phyloP scores from a whole-genome alignment of 1,140 invertebrate genomes.

The Augochlora pura region DNA sequence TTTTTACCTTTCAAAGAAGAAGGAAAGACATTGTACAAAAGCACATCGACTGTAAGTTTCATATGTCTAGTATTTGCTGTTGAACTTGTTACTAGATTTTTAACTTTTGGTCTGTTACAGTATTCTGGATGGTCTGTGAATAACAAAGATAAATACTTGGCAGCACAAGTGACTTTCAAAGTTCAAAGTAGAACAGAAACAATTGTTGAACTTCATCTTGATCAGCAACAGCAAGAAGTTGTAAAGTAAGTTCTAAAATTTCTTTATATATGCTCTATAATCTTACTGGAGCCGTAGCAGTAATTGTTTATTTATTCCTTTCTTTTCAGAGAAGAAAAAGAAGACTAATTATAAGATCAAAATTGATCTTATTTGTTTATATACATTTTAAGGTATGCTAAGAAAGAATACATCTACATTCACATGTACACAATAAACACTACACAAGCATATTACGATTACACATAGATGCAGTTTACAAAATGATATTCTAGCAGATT shows the following conservation, averaged over 20 bases:
- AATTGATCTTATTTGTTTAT: conserved; percentile 72
- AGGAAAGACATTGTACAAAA: conserved; percentile 86
- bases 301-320: conserved; percentile 3
- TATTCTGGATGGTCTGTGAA: conserved; percentile 86
- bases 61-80: not conserved
- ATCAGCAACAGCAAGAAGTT: conserved; percentile 71
- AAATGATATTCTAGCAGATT: conserved; percentile 61
- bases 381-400: conserved; percentile 72
- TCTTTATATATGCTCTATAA: not conserved
- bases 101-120: conserved; percentile 76
- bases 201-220: conserved; percentile 80
- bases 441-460: conserved; percentile 54
- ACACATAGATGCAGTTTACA: conserved; percentile 54
- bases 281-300: not conserved
- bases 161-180: conserved; percentile 79
- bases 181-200: conserved; percentile 80
- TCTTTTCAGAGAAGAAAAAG: conserved; percentile 75
- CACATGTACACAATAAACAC: conserved; percentile 59
- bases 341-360: conserved; percentile 72
- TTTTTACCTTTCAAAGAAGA: conserved; percentile 87
- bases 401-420: conserved; percentile 57
- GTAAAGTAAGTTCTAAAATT: conserved; percentile 69
- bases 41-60: conserved; percentile 86
- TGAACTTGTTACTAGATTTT: conserved; percentile 17
- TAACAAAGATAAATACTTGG: conserved; percentile 84